Evolutionary conservation across 1,140 invertebrate species (phyloP).

Genomic region (Penaeus vannamei): DNA sequence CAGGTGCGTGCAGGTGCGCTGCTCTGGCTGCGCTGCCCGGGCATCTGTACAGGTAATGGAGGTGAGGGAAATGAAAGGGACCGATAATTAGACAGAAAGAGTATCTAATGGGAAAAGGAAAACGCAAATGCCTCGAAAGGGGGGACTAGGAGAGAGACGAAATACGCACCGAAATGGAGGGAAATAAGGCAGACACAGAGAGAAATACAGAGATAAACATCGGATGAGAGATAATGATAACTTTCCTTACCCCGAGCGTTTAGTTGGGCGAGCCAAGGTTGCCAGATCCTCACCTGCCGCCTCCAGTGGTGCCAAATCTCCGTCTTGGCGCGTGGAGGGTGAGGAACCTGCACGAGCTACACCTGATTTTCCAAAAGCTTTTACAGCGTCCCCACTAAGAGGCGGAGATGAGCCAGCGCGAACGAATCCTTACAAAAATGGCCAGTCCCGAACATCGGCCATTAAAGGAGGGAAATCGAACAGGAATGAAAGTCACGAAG

Average conservation of each 20-base stretch:
- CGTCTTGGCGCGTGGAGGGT: conserved; percentile 4
- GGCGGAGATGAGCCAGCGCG: no score
- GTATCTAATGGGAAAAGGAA: background rate
- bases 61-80: no score
- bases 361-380: background rate
- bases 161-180: background rate
- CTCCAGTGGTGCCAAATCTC: conserved; percentile 36
- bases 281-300: conserved; percentile 41
- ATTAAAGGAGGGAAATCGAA: no score
- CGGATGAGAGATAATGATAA: conserved; percentile 24
- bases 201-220: conserved; percentile 30
- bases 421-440: no score
- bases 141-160: no score
- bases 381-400: no score
- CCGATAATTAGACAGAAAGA: no score
- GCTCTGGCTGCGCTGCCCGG: no score
- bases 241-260: conserved; percentile 34
- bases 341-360: conserved; percentile 17
- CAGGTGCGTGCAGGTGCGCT: no score
- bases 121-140: background rate
- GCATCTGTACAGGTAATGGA: no score
- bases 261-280: conserved; percentile 32
- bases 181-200: conserved; percentile 23
- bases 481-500: no score
- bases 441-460: no score